phyloP scores from a whole-genome alignment of 2,797 vertebrate genomes.

The Dendrocincla tyrannina region DNA sequence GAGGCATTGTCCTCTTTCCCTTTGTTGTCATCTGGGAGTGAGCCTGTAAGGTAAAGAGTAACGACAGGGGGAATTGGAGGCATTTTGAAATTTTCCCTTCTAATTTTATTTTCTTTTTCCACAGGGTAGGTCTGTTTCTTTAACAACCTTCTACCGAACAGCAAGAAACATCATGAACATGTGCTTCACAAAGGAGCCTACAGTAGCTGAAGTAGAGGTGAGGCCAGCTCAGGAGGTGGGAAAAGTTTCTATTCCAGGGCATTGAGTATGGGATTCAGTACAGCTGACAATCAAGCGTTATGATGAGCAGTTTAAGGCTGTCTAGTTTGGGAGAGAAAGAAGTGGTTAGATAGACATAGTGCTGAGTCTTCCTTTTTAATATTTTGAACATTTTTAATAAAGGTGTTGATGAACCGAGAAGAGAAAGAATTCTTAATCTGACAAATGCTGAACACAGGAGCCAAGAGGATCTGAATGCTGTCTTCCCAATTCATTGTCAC shows the following conservation, averaged over 20 bases:
- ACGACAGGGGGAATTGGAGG: not conserved
- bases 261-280: not conserved
- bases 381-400: not conserved
- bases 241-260: not conserved
- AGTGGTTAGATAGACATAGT: not conserved
- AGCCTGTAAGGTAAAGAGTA: not conserved
- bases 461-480: not conserved
- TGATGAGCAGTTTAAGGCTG: not conserved
- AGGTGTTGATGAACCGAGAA: not conserved
- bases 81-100: not conserved
- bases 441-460: not conserved
- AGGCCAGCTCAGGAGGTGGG: not conserved
- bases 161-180: conserved; percentile 98
- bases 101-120: conserved; percentile 35
- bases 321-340: not conserved
- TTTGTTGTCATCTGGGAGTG: not conserved
- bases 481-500: not conserved
- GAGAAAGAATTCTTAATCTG: not conserved
- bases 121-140: conserved; percentile 97
- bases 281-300: not conserved
- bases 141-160: conserved; percentile 99
- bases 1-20: not conserved
- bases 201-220: conserved; percentile 95
- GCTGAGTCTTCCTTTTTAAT: not conserved
- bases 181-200: conserved; percentile 98